Conservation (phyloP, 1,140 invertebrate species). For the Microplitis mediator region DNA sequence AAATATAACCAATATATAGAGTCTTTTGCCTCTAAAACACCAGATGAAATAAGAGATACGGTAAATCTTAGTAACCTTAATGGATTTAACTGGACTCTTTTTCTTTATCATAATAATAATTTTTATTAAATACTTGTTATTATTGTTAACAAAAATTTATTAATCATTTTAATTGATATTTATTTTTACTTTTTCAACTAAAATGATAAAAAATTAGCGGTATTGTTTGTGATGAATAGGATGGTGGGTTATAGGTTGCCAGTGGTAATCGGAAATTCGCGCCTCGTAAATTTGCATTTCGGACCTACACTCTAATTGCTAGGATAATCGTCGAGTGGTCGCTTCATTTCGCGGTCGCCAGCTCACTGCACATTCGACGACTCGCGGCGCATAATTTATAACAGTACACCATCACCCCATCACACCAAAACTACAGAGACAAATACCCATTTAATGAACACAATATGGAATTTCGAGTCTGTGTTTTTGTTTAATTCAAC, state of each 20-base stretch:
- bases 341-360: constrained; percentile 15
- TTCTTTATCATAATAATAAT: constrained; percentile 35
- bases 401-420: constrained; percentile 16
- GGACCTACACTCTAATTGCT: constrained; percentile 7
- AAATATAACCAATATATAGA: background rate
- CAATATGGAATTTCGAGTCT: constrained; percentile 32
- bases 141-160: background rate
- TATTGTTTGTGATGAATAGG: too few relatives aligned
- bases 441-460: constrained; percentile 38
- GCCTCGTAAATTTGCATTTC: constrained; percentile 12
- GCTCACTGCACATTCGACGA: constrained; percentile 22
- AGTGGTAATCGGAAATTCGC: constrained; percentile 4
- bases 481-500: background rate
- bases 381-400: constrained; percentile 35
- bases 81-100: background rate
- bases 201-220: too few relatives aligned
- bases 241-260: background rate
- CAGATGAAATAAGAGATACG: constrained; percentile 40
- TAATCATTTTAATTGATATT: background rate
- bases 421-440: background rate
- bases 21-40: background rate
- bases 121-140: constrained; percentile 41
- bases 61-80: constrained; percentile 44
- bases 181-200: background rate
- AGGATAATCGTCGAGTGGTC: constrained; percentile 13